These are phyloP conservation scores for Drosophila micromelanica DNA, from an alignment of 1,140 invertebrate species.

Conservation along the genomic window DNA sequence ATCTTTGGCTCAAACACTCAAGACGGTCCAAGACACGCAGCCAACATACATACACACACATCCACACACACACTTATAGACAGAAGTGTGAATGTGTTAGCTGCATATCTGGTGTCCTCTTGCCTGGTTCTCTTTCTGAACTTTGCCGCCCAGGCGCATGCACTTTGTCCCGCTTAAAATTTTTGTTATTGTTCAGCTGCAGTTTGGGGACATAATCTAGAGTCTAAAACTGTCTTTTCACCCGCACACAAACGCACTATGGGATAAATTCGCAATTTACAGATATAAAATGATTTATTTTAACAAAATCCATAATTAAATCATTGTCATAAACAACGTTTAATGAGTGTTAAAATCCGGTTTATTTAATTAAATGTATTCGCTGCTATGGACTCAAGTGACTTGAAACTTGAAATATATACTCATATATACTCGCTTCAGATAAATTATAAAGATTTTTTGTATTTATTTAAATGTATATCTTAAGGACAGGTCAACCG, in stretches of 20 bases:
- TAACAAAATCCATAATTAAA: neutral
- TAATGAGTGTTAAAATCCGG: no score
- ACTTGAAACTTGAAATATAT: no score
- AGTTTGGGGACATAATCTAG: conserved; percentile 43
- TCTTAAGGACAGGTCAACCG: no score
- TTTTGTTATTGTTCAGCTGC: conserved; percentile 65
- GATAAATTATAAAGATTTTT: no score
- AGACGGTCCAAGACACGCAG: conserved; percentile 39
- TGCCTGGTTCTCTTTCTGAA: conserved; percentile 32
- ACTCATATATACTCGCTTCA: no score
- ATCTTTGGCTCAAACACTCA: conserved; percentile 81
- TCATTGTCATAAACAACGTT: no score
- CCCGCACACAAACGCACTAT: conserved; percentile 1
- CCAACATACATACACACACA: conserved; percentile 6
- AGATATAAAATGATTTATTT: neutral
- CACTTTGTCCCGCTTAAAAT: conserved; percentile 42
- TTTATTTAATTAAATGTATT: no score
- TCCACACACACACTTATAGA: conserved; percentile 15
- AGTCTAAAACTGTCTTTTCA: conserved; percentile 12
- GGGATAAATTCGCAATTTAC: neutral
- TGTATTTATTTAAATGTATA: no score
- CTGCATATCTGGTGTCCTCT: conserved; percentile 32
- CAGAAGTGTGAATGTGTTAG: conserved; percentile 22
- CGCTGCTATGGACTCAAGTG: no score
- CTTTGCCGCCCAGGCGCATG: conserved; percentile 39